phyloP scores from a whole-genome alignment of 1,140 invertebrate genomes.

The Cyrtorhinus lividipennis region DNA sequence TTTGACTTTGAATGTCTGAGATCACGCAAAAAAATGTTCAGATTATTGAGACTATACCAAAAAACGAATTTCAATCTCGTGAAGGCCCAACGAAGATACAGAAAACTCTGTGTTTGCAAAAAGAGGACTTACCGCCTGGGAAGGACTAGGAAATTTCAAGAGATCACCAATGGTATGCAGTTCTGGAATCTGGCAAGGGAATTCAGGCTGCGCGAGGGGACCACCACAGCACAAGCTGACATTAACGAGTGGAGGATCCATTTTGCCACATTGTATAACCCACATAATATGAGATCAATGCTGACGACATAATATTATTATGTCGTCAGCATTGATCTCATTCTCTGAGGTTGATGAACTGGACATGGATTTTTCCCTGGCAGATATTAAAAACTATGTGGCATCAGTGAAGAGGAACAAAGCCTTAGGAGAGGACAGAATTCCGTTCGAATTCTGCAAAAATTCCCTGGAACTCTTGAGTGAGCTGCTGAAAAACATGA shows the following conservation, averaged over 20 bases:
- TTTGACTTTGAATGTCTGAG: constrained; percentile 14
- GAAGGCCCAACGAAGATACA: background rate
- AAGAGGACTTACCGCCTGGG: background rate
- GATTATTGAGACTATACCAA: background rate
- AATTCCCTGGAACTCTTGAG: constrained; percentile 3
- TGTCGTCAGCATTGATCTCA: background rate
- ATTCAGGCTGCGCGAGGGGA: background rate
- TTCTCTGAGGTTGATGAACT: background rate
- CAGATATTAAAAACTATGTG: background rate
- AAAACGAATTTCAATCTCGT: background rate
- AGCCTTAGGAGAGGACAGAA: constrained; percentile 12
- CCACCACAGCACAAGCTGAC: background rate
- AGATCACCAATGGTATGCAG: background rate
- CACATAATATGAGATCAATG: too few species aligned
- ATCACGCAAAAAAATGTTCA: background rate
- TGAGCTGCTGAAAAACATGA: constrained; percentile 5
- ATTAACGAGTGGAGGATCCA: background rate
- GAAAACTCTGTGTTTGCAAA: background rate
- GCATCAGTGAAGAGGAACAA: constrained; percentile 10
- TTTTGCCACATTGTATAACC: background rate
- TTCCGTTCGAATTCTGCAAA: constrained; percentile 16
- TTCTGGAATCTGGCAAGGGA: constrained; percentile 5
- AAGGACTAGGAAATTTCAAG: background rate
- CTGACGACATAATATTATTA: too few species aligned
- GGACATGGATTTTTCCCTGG: background rate